Evolutionary conservation across 2,113 vertebrate genomes (phyloP).

Genomic region (Leptocoma aspasia): DNA sequence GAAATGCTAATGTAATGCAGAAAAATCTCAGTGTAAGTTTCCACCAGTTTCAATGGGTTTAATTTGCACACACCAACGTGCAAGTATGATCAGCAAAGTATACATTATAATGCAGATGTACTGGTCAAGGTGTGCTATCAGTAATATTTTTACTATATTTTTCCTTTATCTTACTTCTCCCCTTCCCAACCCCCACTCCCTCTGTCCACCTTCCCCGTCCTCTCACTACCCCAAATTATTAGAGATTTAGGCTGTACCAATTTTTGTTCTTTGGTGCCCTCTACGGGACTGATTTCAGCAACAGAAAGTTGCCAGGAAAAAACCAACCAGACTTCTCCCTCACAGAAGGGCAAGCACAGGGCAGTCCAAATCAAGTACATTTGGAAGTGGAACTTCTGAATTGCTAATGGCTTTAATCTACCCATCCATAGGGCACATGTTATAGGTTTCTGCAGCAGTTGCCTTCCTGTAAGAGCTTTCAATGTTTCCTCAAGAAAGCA

Average conservation of each 20-base stretch:
- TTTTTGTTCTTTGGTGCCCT: slow-evolving; percentile 64
- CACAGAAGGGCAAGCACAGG: not conserved
- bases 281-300: slow-evolving; percentile 33
- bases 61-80: not conserved
- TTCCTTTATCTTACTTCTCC: not conserved
- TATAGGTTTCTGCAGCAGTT: not conserved
- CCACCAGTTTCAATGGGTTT: not conserved
- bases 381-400: not conserved
- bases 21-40: not conserved
- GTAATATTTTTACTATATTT: not conserved
- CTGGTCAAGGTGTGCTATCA: not conserved
- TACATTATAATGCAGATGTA: not conserved
- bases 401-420: not conserved
- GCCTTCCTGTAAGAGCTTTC: not conserved
- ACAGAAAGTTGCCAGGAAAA: not conserved
- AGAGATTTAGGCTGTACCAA: not conserved
- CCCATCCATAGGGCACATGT: not conserved
- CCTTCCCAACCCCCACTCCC: accelerated
- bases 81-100: not conserved
- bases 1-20: not conserved
- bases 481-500: not conserved
- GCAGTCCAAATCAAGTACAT: not conserved
- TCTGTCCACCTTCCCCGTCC: not conserved
- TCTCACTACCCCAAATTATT: not conserved
- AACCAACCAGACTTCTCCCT: not conserved